Conservation (phyloP, 2,113 vertebrate genomes). For the Pelodiscus sinensis region DNA sequence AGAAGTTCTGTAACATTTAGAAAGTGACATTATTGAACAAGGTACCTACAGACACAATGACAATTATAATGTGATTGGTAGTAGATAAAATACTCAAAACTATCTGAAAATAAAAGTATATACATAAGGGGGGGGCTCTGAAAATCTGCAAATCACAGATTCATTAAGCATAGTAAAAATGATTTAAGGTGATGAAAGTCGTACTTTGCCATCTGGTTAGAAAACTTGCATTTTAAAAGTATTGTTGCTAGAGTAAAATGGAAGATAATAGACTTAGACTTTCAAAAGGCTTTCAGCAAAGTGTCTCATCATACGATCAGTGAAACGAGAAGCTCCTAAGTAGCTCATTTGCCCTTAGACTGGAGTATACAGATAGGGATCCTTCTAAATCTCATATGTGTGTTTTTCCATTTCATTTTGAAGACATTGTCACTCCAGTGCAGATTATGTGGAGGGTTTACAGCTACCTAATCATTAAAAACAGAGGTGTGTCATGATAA, state of each 20-base stretch:
- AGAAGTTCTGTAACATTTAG: slow-evolving; percentile 17
- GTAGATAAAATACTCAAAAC: not conserved
- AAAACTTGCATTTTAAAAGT: not conserved
- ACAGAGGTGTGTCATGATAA: slow-evolving; percentile 16
- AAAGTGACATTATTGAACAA: slow-evolving; percentile 7
- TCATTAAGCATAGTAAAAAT: not conserved
- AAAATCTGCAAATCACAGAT: not conserved
- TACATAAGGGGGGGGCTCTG: not conserved
- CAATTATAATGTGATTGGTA: not conserved
- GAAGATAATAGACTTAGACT: slow-evolving; percentile 63
- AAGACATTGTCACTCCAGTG: not conserved
- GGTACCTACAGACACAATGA: not conserved
- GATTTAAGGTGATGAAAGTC: not conserved
- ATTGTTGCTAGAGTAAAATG: not conserved
- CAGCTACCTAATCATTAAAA: not conserved
- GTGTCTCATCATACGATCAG: slow-evolving; percentile 52
- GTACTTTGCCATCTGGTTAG: not conserved
- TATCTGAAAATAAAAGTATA: slow-evolving; percentile 22
- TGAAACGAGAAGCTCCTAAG: not conserved
- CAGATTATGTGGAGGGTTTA: not conserved
- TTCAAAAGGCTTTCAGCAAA: slow-evolving; percentile 49
- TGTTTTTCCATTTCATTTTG: slow-evolving; percentile 11
- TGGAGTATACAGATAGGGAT: slow-evolving; percentile 23
- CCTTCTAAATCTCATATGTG: slow-evolving; percentile 7
- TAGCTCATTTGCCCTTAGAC: slow-evolving; percentile 24